Conservation (phyloP, 2,113 vertebrate genomes). For the Hemiprocne comata region DNA sequence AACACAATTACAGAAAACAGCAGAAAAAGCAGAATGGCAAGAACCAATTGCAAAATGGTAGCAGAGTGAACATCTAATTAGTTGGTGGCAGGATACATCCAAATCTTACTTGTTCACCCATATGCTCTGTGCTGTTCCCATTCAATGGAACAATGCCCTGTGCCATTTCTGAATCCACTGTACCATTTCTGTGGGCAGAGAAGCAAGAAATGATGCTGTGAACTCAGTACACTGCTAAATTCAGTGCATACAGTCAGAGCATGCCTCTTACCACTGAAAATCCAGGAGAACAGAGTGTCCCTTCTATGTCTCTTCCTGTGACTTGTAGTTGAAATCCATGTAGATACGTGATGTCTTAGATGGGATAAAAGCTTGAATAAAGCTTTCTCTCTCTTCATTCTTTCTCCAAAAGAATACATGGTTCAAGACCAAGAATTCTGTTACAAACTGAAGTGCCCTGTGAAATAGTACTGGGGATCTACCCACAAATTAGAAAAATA, state of each 20-base stretch:
- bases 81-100: background rate
- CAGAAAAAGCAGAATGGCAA: background rate
- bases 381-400: background rate
- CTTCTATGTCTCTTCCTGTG: background rate
- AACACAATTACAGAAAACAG: background rate
- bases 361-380: background rate
- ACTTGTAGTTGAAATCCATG: background rate
- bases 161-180: background rate
- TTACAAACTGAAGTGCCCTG: background rate
- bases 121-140: background rate
- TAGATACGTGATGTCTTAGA: background rate
- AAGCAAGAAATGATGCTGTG: background rate
- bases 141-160: background rate
- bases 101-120: background rate
- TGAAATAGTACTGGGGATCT: background rate
- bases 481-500: background rate
- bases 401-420: background rate
- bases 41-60: background rate
- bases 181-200: background rate
- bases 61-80: background rate
- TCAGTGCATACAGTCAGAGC: background rate
- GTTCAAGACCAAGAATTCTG: background rate
- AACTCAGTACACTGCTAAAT: background rate
- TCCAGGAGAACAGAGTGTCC: background rate
- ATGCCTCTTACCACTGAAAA: background rate